Evolutionary conservation across 2,797 vertebrate species (phyloP).

Genomic region (Pipistrellus kuhlii): DNA sequence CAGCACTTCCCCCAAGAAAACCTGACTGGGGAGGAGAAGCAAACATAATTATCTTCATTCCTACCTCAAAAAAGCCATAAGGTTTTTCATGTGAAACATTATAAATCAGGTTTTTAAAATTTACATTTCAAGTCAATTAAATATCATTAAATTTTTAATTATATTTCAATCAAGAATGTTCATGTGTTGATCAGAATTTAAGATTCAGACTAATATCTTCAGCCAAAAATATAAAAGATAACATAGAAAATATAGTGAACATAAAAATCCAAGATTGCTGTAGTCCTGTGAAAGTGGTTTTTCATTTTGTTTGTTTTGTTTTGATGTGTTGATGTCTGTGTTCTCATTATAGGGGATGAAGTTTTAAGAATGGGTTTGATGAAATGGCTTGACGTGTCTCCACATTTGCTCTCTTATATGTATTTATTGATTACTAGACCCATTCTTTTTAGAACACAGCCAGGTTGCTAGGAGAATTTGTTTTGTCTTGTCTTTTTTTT

Average conservation of each 20-base stretch:
- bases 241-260: background rate
- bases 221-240: constrained; percentile 18
- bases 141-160: constrained; percentile 15
- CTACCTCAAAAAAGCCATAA: background rate
- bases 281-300: background rate
- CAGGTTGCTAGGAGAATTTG: background rate
- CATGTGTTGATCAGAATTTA: background rate
- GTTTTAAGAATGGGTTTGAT: background rate
- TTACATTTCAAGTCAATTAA: constrained; percentile 10
- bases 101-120: constrained; percentile 10
- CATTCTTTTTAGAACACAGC: background rate
- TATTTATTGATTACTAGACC: background rate
- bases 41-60: background rate
- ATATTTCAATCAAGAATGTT: constrained; percentile 30
- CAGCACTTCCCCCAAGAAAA: background rate
- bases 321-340: background rate
- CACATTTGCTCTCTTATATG: background rate
- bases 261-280: background rate
- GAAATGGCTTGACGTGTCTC: background rate
- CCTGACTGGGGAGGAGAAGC: background rate
- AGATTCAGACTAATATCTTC: background rate
- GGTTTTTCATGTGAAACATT: background rate
- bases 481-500: background rate
- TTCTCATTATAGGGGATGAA: background rate
- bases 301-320: background rate